Base-by-base conservation (phyloP, 2,888 invertebrate species). In the Scrobipalpa atriplicella region DNA sequence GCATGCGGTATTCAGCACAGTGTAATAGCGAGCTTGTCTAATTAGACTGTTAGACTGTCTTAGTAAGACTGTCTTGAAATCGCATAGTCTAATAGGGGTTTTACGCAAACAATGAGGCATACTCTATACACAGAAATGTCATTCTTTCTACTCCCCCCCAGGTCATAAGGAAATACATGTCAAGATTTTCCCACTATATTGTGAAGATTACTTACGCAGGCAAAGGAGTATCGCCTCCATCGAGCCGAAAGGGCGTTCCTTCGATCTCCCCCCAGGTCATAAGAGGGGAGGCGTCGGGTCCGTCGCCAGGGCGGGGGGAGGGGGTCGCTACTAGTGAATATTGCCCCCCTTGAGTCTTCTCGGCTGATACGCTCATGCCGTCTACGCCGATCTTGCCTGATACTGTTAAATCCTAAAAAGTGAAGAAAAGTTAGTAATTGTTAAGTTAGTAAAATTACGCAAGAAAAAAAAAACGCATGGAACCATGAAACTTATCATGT, bases 181-280 rank as follows among this genome's bases (percentile, higher is more conserved):
- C 95, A 1, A 93, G 91, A 0, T 83, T 90, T 64, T 94, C 94
- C n/a, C 96, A 3, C 13, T 7, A 8, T 41, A 41, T 41, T 11
- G 13, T 41, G 13, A 51, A 51, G 18, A 8, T 51, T 13, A 85
- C 86, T 83, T 71, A 94, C 94, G 93, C 93, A 6, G 94, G 94
- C 58, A 97, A 82, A 0, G 98, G 98, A 0, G 98, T 98, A 81
- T 98, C 98, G 6, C 97, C 95, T 0, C 97, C 98, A 81, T 99
- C 99, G 39, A 99, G 93, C 41, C 98, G 93, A 82, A 99, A 99
- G 1, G 99, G 99, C 0, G 99, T 99, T 19, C 99, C 98, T 83
- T 99, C 99, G 67, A 99, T 98, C 91, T 98, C 97, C 73, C 99
- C 99, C 99, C 99, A 99, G 0, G 99, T 99, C 99, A 99, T 99